These are phyloP conservation scores for Orientallactaga sibirica DNA, from an alignment of 2,797 vertebrate species.

Conservation along the genomic window DNA sequence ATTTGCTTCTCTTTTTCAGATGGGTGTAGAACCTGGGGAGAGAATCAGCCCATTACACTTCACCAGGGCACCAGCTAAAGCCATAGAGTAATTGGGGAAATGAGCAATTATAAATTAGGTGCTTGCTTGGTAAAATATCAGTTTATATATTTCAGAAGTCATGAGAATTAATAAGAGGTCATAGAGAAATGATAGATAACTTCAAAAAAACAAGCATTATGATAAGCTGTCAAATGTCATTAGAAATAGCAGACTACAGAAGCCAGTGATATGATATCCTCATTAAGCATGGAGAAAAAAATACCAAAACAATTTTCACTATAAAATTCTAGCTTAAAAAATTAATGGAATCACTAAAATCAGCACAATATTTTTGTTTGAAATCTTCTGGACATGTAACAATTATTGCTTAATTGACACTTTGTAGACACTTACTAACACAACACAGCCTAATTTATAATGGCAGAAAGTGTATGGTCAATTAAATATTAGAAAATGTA, in stretches of 20 bases:
- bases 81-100: too few species aligned
- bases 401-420: not conserved
- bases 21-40: too few species aligned
- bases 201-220: not conserved
- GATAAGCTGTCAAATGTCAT: not conserved
- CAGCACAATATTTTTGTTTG: not conserved
- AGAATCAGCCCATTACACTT: too few species aligned
- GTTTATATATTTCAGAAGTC: not conserved
- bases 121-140: not conserved
- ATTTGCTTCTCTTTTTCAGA: too few species aligned
- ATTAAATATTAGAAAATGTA: not conserved
- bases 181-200: conserved; percentile 10
- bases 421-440: not conserved
- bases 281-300: not conserved
- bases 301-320: not conserved
- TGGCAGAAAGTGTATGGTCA: not conserved
- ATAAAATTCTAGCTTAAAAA: not conserved
- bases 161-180: not conserved
- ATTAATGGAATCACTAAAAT: not conserved
- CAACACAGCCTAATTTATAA: not conserved
- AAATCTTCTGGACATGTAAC: not conserved
- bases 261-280: not conserved
- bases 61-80: too few species aligned
- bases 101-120: too few species aligned
- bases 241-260: not conserved